These are phyloP conservation scores for Luperina testacea DNA, from an alignment of 2,888 invertebrate species.

Conservation along the genomic window DNA sequence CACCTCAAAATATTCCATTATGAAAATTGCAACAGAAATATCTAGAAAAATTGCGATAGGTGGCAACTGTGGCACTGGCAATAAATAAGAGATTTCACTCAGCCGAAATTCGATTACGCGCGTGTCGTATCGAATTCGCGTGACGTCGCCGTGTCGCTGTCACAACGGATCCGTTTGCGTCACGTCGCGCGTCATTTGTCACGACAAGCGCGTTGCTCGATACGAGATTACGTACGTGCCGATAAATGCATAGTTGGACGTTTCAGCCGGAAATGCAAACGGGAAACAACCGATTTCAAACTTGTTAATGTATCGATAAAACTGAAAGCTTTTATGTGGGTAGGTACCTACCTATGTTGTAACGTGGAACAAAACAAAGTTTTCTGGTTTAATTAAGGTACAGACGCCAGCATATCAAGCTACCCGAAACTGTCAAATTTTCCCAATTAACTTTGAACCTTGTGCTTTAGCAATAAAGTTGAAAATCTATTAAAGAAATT, in stretches of 20 bases:
- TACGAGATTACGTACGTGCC: constrained; percentile 58
- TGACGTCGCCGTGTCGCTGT: constrained; percentile 62
- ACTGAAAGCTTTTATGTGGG: background rate
- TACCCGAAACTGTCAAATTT: no score
- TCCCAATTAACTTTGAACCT: no score
- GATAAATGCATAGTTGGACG: constrained; percentile 49
- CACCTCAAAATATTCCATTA: constrained; percentile 23
- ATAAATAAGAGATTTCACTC: constrained; percentile 69
- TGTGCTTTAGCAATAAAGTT: no score
- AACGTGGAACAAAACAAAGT: background rate
- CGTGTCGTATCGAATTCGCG: constrained; percentile 70
- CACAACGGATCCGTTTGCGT: constrained; percentile 63
- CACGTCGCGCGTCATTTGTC: constrained; percentile 70
- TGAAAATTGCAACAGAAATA: constrained; percentile 32
- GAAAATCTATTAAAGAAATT: no score
- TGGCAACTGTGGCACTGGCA: constrained; percentile 37
- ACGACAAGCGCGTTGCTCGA: constrained; percentile 49
- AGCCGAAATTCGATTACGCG: constrained; percentile 72
- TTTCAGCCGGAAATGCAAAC: constrained; percentile 11
- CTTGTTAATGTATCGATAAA: constrained; percentile 32
- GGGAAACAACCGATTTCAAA: constrained; percentile 1
- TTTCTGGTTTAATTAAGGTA: background rate
- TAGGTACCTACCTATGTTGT: background rate
- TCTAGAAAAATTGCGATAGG: constrained; percentile 30
- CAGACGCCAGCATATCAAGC: no score